phyloP scores from a whole-genome alignment of 1,140 invertebrate species.

The Rhizoglyphus robini region DNA sequence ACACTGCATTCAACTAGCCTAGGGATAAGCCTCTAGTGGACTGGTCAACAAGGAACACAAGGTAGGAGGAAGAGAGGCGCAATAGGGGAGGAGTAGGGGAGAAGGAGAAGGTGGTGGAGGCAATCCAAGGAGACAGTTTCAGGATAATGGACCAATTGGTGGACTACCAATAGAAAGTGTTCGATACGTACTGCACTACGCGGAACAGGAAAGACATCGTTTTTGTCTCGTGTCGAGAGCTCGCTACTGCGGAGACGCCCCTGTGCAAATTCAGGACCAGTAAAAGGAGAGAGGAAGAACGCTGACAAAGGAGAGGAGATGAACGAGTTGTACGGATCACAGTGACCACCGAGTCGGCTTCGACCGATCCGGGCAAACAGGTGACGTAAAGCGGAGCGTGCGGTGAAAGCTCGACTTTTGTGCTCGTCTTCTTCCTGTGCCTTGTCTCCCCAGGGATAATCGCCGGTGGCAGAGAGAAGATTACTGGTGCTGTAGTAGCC shows the following conservation, averaged over 20 bases:
- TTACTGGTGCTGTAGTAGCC: neutral
- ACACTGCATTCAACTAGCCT: no score
- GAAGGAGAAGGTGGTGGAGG: neutral
- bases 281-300: neutral
- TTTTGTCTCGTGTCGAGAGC: slow-evolving; percentile 20
- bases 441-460: neutral
- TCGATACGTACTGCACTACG: slow-evolving; percentile 23
- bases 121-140: neutral
- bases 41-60: no score
- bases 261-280: slow-evolving; percentile 16
- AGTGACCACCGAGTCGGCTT: neutral
- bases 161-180: neutral
- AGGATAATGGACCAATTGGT: neutral
- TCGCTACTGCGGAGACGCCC: slow-evolving; percentile 12
- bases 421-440: neutral
- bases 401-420: neutral
- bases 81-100: no score
- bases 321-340: neutral
- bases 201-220: slow-evolving; percentile 24
- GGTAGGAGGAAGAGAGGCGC: no score
- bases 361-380: neutral
- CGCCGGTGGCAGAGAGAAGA: neutral
- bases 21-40: no score
- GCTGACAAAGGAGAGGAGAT: neutral
- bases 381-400: neutral